Evolutionary conservation across 2,113 vertebrate genomes (phyloP), one percentile per base, ranked within the genome.

Genomic region (Channa argus): DNA sequence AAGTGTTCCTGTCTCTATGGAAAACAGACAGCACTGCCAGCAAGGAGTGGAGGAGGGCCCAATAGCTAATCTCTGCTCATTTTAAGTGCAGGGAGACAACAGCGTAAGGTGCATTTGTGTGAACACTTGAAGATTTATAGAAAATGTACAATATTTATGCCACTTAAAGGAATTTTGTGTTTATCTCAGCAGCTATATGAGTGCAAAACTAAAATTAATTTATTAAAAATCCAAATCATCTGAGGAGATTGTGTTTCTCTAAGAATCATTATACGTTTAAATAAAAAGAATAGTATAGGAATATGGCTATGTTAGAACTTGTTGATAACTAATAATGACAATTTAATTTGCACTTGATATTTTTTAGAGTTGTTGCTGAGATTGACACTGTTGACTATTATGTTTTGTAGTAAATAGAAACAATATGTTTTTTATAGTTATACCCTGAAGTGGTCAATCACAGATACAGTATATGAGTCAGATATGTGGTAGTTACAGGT

Each of bases 11-110:
- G 79, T 85, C 86, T 85, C 87, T 65, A 13, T 64, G 82, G 86
- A 86, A 77, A 85, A 83, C 82, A 74, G 82, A 83, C 79, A 74
- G 70, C 15, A 53, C 63, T 74, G 80, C 75, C 87, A 89, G 88
- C 82, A 89, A 82, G 87, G 63, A 83, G 77, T 82, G 84, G 84
- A 82, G 78, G 66, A 82, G 60, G 59, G 82, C 82, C 84, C 89
- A 82, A 84, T 86, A 80, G 83, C 81, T 91, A 85, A 89, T 90
- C 82, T 90, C 82, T 79, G 80, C 76, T 74, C 38, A 59, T 90
- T 61, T 81, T 85, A 81, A 88, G 81, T 53, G 71, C 72, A 77
- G 75, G 39, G 77, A 69, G 61, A 70, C 77, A 80, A 73, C 79
- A 70, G 79, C 58, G 60, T 71, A 45, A 69, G 76, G 69, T 77